Conservation (phyloP, 1,140 invertebrate genomes). For the Aphaenogaster floridana region DNA sequence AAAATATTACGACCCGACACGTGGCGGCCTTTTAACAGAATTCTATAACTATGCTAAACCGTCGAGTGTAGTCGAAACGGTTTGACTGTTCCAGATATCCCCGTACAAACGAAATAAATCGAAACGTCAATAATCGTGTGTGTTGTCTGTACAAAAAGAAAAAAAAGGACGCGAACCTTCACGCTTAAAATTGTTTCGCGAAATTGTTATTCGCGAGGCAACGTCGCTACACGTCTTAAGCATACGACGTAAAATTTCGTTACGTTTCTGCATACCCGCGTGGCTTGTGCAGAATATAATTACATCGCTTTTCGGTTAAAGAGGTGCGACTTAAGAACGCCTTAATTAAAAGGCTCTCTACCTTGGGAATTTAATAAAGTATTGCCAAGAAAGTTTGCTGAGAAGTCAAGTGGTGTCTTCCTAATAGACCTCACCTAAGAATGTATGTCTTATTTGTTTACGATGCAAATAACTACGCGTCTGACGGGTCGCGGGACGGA, state of each 20-base stretch:
- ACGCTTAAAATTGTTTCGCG: neutral
- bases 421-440: neutral
- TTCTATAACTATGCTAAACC: neutral
- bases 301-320: constrained; percentile 5
- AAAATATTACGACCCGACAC: neutral
- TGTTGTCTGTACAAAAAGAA: neutral
- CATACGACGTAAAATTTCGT: neutral
- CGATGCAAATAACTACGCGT: neutral
- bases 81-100: neutral
- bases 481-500: neutral
- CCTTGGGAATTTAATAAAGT: neutral
- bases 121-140: neutral
- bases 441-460: neutral
- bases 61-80: neutral
- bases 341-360: neutral
- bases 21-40: constrained; percentile 9
- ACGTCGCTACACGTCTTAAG: neutral
- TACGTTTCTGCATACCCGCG: neutral
- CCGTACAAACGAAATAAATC: neutral
- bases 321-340: neutral
- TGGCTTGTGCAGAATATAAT: constrained; percentile 8
- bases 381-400: neutral
- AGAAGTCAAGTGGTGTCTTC: too few species aligned
- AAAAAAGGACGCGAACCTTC: neutral
- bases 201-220: neutral